Base-by-base conservation (phyloP, 2,888 invertebrate species). In the Stenoptilia bipunctidactyla region DNA sequence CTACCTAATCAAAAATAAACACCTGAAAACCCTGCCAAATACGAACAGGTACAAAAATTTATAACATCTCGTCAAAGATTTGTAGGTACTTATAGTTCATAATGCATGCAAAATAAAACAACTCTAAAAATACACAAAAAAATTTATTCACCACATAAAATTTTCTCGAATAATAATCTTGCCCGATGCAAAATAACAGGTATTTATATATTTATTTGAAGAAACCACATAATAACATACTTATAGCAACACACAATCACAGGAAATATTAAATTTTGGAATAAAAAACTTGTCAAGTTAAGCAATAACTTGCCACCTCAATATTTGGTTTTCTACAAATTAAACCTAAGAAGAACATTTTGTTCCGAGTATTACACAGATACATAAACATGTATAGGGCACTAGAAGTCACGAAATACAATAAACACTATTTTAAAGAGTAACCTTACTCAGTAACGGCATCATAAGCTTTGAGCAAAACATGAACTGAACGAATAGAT, bases 131-230 rank as follows among this genome's bases (percentile, higher is more conserved):
- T 52, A 41, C 34, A 51, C 38, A 40, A 53, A 48, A 57, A 65
- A 68, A 73, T 68, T 77, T 80, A 80, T 82, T 82, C 70, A 82
- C 82, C 80, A 82, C 82, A 76, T 80, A 80, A 79, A 75, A 69
- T 75, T 71, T 68, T 61, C 60, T 66, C 69, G 64, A 67, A 68
- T 69, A 61, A 58, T 60, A 63, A 64, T 70, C 66, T 73, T 69
- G 74, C 71, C 61, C 63, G 8, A 67, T 68, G 75, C 79, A 82
- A 80, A 77, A 79, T 80, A 83, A 82, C 77, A 79, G 57, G 67
- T 69, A 73, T 55, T 67, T 61, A 64, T 58, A 55, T 34, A 49
- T 63, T 64, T 63, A 37, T 66, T 64, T 71, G 67, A 75, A 76
- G 73, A 70, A 68, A 52, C 65, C 72, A 76, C 66, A 61, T 75